These are phyloP conservation scores for Ypsolopha sequella DNA, from an alignment of 2,888 invertebrate species.

Conservation along the genomic window DNA sequence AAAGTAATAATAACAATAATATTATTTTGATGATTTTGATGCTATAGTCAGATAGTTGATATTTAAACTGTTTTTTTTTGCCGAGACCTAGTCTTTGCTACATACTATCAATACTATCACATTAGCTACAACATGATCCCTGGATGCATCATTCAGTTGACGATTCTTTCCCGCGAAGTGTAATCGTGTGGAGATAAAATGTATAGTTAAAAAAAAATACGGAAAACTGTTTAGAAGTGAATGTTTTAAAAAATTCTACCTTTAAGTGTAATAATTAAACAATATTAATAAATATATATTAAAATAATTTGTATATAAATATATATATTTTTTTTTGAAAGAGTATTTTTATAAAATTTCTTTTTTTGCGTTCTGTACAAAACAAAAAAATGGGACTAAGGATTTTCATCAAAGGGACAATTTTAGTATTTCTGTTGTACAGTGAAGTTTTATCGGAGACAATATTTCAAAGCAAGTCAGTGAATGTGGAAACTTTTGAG, in stretches of 20 bases:
- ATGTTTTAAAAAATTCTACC: too few species aligned
- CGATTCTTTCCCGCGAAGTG: not conserved
- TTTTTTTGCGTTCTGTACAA: not conserved
- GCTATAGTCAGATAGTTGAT: too few species aligned
- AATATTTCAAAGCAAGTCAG: constrained; percentile 45
- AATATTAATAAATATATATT: not conserved
- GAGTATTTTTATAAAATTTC: not conserved
- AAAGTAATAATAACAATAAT: too few species aligned
- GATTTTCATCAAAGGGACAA: not conserved
- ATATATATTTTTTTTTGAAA: too few species aligned
- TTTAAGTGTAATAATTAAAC: too few species aligned
- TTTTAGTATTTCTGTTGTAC: not conserved
- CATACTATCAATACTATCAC: too few species aligned
- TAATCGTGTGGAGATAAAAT: not conserved
- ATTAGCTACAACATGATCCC: too few species aligned
- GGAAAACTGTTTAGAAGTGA: not conserved
- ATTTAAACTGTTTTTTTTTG: too few species aligned
- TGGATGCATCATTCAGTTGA: not conserved
- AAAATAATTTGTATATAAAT: not conserved
- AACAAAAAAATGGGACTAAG: too few species aligned
- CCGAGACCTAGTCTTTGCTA: too few species aligned
- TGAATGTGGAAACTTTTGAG: constrained; percentile 80
- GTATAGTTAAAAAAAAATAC: not conserved
- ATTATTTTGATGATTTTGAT: too few species aligned
- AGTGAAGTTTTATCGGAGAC: not conserved